These are phyloP conservation scores for Leptodactylus fallax DNA, from an alignment of 2,797 vertebrate genomes.

Conservation along the genomic window DNA sequence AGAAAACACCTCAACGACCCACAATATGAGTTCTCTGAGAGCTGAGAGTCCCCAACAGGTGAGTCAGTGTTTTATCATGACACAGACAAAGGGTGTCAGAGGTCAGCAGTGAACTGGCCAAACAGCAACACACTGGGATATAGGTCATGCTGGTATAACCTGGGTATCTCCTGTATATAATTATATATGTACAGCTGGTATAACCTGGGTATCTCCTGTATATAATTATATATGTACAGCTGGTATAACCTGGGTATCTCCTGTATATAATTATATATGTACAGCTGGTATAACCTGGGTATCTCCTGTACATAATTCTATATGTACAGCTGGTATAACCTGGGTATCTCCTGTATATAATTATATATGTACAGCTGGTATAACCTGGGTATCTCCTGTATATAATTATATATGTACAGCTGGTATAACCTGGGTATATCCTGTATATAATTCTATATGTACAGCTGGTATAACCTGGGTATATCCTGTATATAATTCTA, in stretches of 20 bases:
- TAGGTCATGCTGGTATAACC: background rate
- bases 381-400: background rate
- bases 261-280: background rate
- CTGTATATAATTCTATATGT: too few species aligned
- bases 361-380: too few species aligned
- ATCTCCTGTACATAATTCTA: background rate
- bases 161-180: background rate
- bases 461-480: too few species aligned
- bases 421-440: too few species aligned
- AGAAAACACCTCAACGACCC: background rate
- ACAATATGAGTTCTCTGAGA: background rate
- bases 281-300: too few species aligned
- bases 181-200: background rate
- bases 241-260: background rate
- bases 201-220: background rate
- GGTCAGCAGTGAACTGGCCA: background rate
- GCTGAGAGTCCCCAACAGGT: background rate
- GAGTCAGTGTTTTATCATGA: background rate
- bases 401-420: too few species aligned
- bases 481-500: too few species aligned
- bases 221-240: too few species aligned
- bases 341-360: background rate
- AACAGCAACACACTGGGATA: background rate
- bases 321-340: too few species aligned
- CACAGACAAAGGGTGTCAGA: background rate